phyloP scores from a whole-genome alignment of 2,888 invertebrate species.

The Melieria crassipennis region DNA sequence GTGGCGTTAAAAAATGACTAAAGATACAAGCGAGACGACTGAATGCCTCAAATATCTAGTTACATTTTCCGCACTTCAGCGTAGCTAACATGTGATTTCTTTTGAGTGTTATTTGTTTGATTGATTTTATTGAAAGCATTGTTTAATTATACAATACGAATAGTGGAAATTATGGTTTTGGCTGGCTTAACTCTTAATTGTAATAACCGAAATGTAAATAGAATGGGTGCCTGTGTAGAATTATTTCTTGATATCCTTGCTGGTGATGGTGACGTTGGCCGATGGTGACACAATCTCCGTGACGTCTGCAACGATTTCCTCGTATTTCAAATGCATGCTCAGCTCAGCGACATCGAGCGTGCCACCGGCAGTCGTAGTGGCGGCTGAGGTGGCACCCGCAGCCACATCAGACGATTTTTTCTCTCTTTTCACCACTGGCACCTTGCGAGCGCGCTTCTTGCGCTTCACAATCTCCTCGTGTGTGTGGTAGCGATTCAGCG shows the following conservation, averaged over 20 bases:
- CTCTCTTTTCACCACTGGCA: constrained; percentile 17
- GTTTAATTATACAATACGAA: no score
- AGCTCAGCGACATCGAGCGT: constrained; percentile 48
- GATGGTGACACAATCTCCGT: constrained; percentile 55
- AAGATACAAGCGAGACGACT: no score
- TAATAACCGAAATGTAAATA: no score
- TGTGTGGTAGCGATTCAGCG: constrained; percentile 65
- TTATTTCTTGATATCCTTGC: constrained; percentile 26
- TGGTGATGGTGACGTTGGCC: constrained; percentile 29
- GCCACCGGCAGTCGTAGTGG: constrained; percentile 37
- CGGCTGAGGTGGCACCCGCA: constrained; percentile 3
- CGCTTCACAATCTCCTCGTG: constrained; percentile 65
- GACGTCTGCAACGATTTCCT: constrained; percentile 64
- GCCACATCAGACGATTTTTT: constrained; percentile 26
- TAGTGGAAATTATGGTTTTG: no score
- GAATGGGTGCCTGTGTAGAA: neutral
- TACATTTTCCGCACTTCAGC: no score
- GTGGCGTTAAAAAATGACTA: no score
- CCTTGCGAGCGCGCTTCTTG: constrained; percentile 63
- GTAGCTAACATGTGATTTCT: no score
- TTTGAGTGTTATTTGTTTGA: no score
- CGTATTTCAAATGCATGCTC: constrained; percentile 62
- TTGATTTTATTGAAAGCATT: no score
- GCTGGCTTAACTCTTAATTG: no score
- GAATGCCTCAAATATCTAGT: no score